Evolutionary conservation across 37 sponge, comb jelly and placozoan genomes (phyloP).

Genomic region (Aplysina aerophoba): DNA sequence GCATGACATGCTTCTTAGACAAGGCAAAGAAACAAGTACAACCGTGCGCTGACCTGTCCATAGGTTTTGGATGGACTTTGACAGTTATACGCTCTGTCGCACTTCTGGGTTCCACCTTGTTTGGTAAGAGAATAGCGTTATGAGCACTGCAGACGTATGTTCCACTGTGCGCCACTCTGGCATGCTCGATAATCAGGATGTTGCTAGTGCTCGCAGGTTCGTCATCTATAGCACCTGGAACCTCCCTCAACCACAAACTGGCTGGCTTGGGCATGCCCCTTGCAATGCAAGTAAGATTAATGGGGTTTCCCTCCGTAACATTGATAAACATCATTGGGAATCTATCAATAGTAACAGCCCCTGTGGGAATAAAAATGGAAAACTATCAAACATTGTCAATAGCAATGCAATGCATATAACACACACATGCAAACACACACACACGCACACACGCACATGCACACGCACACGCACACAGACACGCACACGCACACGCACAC

Average conservation of each 20-base stretch:
- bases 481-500: slow-evolving; percentile 8
- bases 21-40: no score
- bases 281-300: neutral
- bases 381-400: no score
- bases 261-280: neutral
- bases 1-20: no score
- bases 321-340: neutral
- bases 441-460: neutral
- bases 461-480: neutral
- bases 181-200: neutral
- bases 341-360: neutral
- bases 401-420: no score
- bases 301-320: neutral
- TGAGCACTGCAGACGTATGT: slow-evolving; percentile 11
- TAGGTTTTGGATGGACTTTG: no score
- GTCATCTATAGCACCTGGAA: neutral
- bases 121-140: neutral
- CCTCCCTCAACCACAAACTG: neutral
- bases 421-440: slow-evolving; percentile 14
- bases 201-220: neutral
- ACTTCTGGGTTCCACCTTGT: no score
- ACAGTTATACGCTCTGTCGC: no score
- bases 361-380: neutral
- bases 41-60: no score
- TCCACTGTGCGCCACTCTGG: neutral